Evolutionary conservation across 1,140 invertebrate species (phyloP).

Genomic region (Microvelia longipes): DNA sequence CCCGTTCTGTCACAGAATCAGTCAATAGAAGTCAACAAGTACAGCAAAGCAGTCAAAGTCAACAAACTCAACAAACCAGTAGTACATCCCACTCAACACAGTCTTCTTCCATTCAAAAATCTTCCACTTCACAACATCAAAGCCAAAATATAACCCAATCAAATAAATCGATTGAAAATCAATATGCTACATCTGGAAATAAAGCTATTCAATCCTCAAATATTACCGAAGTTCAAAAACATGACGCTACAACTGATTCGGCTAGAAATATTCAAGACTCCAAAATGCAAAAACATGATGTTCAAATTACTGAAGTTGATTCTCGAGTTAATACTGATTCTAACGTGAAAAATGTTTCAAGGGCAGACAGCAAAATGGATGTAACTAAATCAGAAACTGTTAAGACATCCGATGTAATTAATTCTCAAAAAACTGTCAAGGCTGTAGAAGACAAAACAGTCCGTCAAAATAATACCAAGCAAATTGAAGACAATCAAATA

Average conservation of each 20-base stretch:
- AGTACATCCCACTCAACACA: neutral
- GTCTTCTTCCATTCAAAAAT: neutral
- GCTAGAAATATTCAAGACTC: neutral
- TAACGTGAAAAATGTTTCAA: neutral
- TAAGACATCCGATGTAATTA: neutral
- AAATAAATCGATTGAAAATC: neutral
- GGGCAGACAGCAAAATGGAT: neutral
- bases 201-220: neutral
- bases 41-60: neutral
- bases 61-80: too few species aligned
- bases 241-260: neutral
- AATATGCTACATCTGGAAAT: neutral
- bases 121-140: neutral
- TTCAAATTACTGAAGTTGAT: neutral
- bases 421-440: neutral
- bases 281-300: neutral
- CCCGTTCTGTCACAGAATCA: neutral
- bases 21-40: neutral
- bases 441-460: neutral
- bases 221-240: neutral
- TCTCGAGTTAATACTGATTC: neutral
- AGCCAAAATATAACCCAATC: neutral
- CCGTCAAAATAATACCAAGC: neutral
- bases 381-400: neutral
- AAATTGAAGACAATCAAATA: neutral